Evolutionary conservation across 2,113 vertebrate genomes (phyloP).

Genomic region (Brachyhypopomus gauderio): DNA sequence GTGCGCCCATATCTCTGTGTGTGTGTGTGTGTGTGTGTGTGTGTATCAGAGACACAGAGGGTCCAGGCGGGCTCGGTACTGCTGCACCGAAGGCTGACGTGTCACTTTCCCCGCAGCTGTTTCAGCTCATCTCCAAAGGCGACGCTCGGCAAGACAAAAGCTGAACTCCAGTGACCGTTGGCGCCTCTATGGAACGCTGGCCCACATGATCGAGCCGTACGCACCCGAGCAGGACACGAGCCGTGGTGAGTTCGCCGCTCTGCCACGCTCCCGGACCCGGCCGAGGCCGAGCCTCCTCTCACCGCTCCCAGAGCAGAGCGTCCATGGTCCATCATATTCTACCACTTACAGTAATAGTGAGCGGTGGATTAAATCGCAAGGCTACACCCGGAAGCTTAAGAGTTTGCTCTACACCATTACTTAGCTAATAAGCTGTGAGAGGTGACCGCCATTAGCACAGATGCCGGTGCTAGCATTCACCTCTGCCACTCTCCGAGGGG

Average conservation of each 20-base stretch:
- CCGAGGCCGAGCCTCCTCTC: background rate
- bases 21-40: slow-evolving; percentile 13
- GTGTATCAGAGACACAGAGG: slow-evolving; percentile 58
- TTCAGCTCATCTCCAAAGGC: slow-evolving; percentile 45
- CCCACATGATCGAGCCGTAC: too few species aligned
- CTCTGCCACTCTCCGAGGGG: slow-evolving; percentile 58
- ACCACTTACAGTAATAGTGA: slow-evolving; percentile 61
- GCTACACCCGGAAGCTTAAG: slow-evolving; percentile 59
- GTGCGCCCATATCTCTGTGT: background rate
- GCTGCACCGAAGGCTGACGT: slow-evolving; percentile 63
- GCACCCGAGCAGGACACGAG: too few species aligned
- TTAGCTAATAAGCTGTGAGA: slow-evolving; percentile 74
- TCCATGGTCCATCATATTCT: slow-evolving; percentile 44
- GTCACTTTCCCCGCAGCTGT: slow-evolving; percentile 45
- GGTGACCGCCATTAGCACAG: slow-evolving; percentile 65
- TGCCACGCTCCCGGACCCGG: background rate
- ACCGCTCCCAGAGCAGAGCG: background rate
- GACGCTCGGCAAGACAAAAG: slow-evolving; percentile 20
- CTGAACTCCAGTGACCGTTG: slow-evolving; percentile 14
- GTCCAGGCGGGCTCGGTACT: slow-evolving; percentile 63
- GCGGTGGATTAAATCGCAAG: slow-evolving; percentile 64
- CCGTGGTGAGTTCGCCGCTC: too few species aligned
- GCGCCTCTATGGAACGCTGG: too few species aligned
- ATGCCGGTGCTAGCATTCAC: slow-evolving; percentile 63
- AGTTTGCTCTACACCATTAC: slow-evolving; percentile 70